Evolutionary conservation across 2,113 vertebrate genomes (phyloP), one percentile per base, ranked within the genome.

Genomic region (Collichthys lucidus): DNA sequence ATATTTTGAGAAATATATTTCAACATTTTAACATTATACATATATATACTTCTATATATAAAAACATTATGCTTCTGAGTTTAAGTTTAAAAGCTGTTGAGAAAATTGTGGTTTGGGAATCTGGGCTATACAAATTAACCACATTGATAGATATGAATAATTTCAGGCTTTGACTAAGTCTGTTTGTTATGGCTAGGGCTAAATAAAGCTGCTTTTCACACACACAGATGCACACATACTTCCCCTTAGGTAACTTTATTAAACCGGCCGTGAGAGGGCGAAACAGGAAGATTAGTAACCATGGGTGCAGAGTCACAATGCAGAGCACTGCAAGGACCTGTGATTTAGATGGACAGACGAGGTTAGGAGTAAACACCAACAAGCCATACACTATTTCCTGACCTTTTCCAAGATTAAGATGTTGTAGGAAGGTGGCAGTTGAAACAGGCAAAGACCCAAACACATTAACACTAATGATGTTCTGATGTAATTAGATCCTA

Each of bases 271-370:
- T 65, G 79, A 86, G 74, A 72, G 55, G 57, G 53, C 72, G 80
- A 49, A 71, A 77, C 74, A 15, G 56, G 7, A 65, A 82, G 90
- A 86, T 92, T 92, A 88, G 86, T 90, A 52, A 55, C 90, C 88
- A 89, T 80, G 85, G 85, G 17, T 64, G 49, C 74, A 10, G 29
- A 22, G 11, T 53, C 76, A 80, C 24, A 49, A 68, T 70, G 19
- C 77, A 49, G 31, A 70, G 56, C 44, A 72, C 85, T 83, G 75
- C 74, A 40, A 52, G 35, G 31, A 71, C 15, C 4, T 74, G 22
- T 29, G 1, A 17, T 69, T 82, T 29, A 65, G 17, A 62, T 24
- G 16, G 29, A 52, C 3, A n/a, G 29, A 40, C n/a, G 15, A 29
- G 5, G 22, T 53, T 22, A 29, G 55, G 40, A 47, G 5, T 40